Evolutionary conservation across 2,113 vertebrate species (phyloP), one percentile per base, ranked within the genome.

Genomic region (Hucho hucho): DNA sequence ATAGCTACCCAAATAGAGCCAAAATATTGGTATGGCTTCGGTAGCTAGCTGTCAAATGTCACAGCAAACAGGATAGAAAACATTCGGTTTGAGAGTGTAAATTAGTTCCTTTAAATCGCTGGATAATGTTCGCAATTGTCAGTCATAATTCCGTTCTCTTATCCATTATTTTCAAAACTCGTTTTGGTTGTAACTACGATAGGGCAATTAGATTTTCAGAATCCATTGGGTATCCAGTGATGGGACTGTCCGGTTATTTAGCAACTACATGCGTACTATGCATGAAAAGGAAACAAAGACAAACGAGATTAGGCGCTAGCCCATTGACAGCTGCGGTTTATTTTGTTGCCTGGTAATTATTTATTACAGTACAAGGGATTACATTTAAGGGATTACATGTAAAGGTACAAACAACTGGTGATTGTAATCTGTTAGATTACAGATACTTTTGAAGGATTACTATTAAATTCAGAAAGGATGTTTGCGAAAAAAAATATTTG

Each of bases 101-200:
- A 81, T 89, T 92, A 77, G 93, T 97, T 84, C 94, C 94, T 77
- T 93, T 94, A 80, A 98, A 94, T 71, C 95, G 95, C 83, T 95
- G 95, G 12, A 97, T 95, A 63, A 98, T 91, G 32, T 95, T 95
- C 6, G 95, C 94, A 70, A 98, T 95, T 69, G 91, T 93, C 86
- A 95, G 87, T 0, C 96, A 96, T 20, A 98, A 83, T 72, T 95
- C 95, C 13, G 88, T 80, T 28, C 93, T 93, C 72, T 94, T 94
- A 26, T 96, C 95, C 92, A 94, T 90, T 93, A 88, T 88, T 32
- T 5, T 20, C 49, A 3, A 14, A 9, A 1, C 3, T 26, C 24
- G 49, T 29, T 68, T 4, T 49, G 49, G 7, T 9, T 6, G 18
- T 53, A 37, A 37, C 3, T 16, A 47, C 28, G 56, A 18, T 14